Evolutionary conservation across 2,797 vertebrate genomes (phyloP).

Genomic region (Mastacembelus armatus): DNA sequence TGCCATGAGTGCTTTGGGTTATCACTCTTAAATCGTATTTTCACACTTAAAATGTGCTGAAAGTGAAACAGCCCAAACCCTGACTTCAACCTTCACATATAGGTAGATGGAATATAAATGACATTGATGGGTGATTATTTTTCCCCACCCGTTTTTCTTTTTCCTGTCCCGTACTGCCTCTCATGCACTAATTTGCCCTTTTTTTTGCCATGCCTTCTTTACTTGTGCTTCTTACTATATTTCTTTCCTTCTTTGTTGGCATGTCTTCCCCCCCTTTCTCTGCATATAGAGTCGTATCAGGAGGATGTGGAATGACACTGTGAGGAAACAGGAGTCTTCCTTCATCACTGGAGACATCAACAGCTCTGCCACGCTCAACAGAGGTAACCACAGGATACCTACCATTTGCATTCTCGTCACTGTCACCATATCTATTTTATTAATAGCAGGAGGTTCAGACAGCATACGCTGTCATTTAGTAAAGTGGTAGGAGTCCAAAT

Average conservation of each 20-base stretch:
- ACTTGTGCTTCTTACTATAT: too few relatives aligned
- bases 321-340: conserved; percentile 98
- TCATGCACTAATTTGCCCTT: conserved; percentile 68
- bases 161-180: conserved; percentile 53
- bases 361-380: conserved; percentile 97
- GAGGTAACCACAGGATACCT: conserved; percentile 91
- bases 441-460: conserved; percentile 60
- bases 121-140: conserved; percentile 59
- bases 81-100: conserved; percentile 19
- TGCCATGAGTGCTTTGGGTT: conserved; percentile 64
- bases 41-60: conserved; percentile 38
- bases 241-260: conserved; percentile 1
- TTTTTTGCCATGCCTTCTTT: conserved; percentile 40
- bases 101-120: conserved; percentile 39
- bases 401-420: conserved; percentile 70
- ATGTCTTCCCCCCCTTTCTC: conserved; percentile 35
- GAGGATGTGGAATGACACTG: conserved; percentile 99
- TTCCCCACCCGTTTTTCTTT: conserved; percentile 52
- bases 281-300: conserved; percentile 93
- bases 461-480: conserved; percentile 66
- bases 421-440: conserved; percentile 71
- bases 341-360: conserved; percentile 99
- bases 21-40: not conserved
- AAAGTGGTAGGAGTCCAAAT: conserved; percentile 58
- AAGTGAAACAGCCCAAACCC: conserved; percentile 72